Evolutionary conservation across 2,113 vertebrate species (phyloP), one percentile per base, ranked within the genome.

Genomic region (Cacatua alba): DNA sequence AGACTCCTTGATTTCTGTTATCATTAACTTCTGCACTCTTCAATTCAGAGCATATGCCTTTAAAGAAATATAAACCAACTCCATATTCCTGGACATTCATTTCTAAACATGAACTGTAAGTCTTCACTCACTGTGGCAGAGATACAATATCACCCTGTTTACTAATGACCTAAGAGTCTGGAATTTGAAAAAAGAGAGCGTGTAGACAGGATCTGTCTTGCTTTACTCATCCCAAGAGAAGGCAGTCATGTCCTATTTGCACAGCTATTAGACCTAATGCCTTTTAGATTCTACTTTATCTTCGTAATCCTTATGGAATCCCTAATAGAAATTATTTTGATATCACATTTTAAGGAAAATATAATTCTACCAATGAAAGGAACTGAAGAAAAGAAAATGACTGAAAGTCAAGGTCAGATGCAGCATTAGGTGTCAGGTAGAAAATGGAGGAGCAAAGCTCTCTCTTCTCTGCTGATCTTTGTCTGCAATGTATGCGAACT

Each of bases 21-120:
- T 86, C 52, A 51, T 94, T 87, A 96, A 71, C 91, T 82, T 94
- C 79, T 96, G 67, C 83, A 90, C 13, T 72, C 41, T 84, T 96
- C 68, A 92, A 19, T 81, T 55, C 13, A 82, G 79, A 94, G 82
- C 74, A 53, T 31, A 86, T 83, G 49, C 65, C 77, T 90, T 88
- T 90, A 92, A 96, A 96, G 86, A 82, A 92, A 65, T 59, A 76
- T 88, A 93, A 93, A 97, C 97, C 84, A 95, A 90, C 51, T 91
- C 87, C 80, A 60, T 74, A 88, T 95, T 95, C 64, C 62, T 59
- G 63, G 81, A 64, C 24, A 90, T 71, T 90, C 7, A 67, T 74
- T 94, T 41, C 5, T 88, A 94, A 91, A 86, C 20, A 80, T 19
- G 11, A 39, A 39, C 62, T 75, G 62, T 44, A 80, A 92, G 72